Conservation (phyloP, 2,888 invertebrate genomes). For the Cataglyphis cursor region DNA sequence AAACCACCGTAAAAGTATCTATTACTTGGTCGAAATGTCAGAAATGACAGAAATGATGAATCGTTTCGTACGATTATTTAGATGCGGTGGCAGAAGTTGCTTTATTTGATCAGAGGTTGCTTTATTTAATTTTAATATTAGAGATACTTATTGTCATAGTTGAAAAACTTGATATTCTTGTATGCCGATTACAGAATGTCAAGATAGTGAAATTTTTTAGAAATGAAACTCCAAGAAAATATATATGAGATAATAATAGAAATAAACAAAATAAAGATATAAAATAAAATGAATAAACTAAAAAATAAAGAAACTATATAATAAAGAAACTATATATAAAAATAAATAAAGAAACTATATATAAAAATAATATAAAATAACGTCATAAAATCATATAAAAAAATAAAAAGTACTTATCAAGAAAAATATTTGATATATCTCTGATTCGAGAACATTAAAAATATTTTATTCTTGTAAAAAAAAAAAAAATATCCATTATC, state of each 20-base stretch:
- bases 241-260: background rate
- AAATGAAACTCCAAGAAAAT: background rate
- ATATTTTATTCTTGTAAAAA: background rate
- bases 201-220: background rate
- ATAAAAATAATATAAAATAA: background rate
- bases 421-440: background rate
- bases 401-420: background rate
- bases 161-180: background rate
- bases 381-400: background rate
- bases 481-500: background rate
- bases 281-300: background rate
- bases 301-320: background rate
- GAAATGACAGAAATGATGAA: background rate
- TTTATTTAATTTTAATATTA: constrained; percentile 9
- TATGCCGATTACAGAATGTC: background rate
- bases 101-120: background rate
- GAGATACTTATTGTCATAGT: background rate
- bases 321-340: too few species aligned
- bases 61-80: too few species aligned
- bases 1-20: constrained; percentile 19
- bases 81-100: background rate
- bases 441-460: background rate
- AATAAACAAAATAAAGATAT: background rate
- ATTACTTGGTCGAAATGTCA: background rate
- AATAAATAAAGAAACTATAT: background rate